These are phyloP conservation scores for Oenanthe melanoleuca DNA, from an alignment of 2,113 vertebrate genomes.

Conservation along the genomic window DNA sequence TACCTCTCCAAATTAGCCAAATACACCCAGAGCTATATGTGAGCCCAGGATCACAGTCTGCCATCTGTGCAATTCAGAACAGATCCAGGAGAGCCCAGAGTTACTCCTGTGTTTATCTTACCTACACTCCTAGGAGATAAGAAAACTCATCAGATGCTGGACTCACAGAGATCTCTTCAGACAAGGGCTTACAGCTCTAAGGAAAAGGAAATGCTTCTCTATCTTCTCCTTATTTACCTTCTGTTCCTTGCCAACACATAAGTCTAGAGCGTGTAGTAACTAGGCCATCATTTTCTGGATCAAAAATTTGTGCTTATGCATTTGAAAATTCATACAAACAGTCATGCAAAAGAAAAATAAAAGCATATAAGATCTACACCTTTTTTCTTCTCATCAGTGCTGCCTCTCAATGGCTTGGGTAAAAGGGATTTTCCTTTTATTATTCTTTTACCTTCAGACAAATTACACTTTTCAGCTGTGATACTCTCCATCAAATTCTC, in stretches of 20 bases:
- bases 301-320: background rate
- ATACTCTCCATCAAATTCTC: background rate
- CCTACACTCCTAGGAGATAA: fast-evolving
- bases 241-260: background rate
- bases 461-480: background rate
- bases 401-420: background rate
- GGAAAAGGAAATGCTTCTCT: background rate
- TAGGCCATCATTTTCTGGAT: background rate
- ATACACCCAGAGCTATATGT: background rate
- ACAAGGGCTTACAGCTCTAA: background rate
- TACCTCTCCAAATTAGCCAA: background rate
- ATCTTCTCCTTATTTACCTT: background rate
- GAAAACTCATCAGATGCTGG: background rate
- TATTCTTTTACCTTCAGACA: background rate
- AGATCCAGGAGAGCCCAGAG: background rate
- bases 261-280: background rate
- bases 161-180: background rate
- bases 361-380: background rate
- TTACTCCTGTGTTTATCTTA: background rate
- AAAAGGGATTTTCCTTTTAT: background rate
- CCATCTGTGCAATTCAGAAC: background rate
- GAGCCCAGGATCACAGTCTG: background rate
- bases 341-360: background rate
- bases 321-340: background rate
- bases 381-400: background rate